These are phyloP conservation scores for Anthopleura sola DNA, from an alignment of 64 coral and sea anemone species.

Conservation along the genomic window DNA sequence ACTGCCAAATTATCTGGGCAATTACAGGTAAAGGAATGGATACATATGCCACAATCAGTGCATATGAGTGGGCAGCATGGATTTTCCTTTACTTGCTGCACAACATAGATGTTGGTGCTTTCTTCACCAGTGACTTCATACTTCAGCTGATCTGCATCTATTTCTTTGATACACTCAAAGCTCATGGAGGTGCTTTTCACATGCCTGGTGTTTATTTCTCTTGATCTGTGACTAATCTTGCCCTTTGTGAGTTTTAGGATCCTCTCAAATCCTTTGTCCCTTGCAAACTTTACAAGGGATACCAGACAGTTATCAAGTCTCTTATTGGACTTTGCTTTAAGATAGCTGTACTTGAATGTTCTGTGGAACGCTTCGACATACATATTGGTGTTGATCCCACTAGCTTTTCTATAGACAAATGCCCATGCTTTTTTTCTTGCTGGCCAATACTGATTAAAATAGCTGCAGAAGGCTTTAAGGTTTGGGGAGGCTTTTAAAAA, in stretches of 20 bases:
- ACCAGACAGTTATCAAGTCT: conserved; percentile 46
- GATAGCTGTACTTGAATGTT: conserved; percentile 50
- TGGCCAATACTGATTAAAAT: conserved; percentile 50
- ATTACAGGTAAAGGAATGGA: conserved; percentile 26
- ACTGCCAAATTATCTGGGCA: conserved; percentile 46
- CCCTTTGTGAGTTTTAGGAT: conserved; percentile 57
- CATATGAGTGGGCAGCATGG: conserved; percentile 29
- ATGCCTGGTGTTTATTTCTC: conserved; percentile 26
- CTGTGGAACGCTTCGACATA: conserved; percentile 62
- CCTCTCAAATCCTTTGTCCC: conserved; percentile 57
- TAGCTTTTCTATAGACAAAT: conserved; percentile 19
- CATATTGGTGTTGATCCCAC: conserved; percentile 77
- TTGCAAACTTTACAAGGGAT: conserved; percentile 39
- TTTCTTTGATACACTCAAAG: neutral
- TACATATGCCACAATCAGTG: conserved; percentile 45
- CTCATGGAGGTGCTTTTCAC: conserved; percentile 6
- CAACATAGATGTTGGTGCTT: conserved; percentile 18
- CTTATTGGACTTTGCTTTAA: conserved; percentile 63
- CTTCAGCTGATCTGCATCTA: neutral
- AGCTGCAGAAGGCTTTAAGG: neutral
- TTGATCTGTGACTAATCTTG: conserved; percentile 12
- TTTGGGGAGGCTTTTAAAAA: no score
- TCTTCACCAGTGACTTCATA: conserved; percentile 4
- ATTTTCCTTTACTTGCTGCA: conserved; percentile 16
- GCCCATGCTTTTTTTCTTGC: conserved; percentile 44